Base-by-base conservation (phyloP, 2,797 vertebrate species). In the Leucoraja ocellata region DNA sequence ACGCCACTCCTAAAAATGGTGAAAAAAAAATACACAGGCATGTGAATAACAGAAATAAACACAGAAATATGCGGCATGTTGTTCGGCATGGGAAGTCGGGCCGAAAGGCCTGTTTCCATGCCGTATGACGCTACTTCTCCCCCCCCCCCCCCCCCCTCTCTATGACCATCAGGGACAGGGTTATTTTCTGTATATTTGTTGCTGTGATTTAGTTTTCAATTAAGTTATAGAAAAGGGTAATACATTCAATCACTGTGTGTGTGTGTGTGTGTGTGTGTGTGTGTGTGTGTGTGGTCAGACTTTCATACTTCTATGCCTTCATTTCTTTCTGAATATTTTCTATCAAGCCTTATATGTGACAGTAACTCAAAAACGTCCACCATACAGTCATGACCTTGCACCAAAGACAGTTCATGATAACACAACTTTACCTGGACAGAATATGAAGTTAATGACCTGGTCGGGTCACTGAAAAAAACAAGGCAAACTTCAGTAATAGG, bases 1-100 rank as follows among this genome's bases (percentile, higher is more conserved):
- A 63, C 98, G 97, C 99, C 99, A 99, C 93, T 99, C 99, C 99
- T 99, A 93, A 32, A 61, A 93, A 16, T 16, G 28, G 6, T 63
- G 32, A 28, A 93, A 81, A 83, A 83, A 73, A 46, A 32, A 32
- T 4, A 9, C 1, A 93, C 28, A 46, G 28, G 76, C 23, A 93
- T 11, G 4, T 65, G 63, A 63, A 36, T 18, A 65, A 23, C 61
- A 9, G 32, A 9, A 88, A 65, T n/a, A 88, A 88, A 65, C n/a
- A n/a, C 9, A 68, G 5, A 65, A 88, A 46, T 46, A 46, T 46
- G 46, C 46, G 46, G 46, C 46, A 46, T 46, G 46, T 46, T 46
- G 46, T 0, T 46, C 46, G 2, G 46, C 46, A 46, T 46, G 46
- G 39, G 39, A 46, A 46, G 39, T 46, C 39, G 39, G 46, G 46